Conservation (phyloP, 2,888 invertebrate species). For the Agonum fuliginosum region DNA sequence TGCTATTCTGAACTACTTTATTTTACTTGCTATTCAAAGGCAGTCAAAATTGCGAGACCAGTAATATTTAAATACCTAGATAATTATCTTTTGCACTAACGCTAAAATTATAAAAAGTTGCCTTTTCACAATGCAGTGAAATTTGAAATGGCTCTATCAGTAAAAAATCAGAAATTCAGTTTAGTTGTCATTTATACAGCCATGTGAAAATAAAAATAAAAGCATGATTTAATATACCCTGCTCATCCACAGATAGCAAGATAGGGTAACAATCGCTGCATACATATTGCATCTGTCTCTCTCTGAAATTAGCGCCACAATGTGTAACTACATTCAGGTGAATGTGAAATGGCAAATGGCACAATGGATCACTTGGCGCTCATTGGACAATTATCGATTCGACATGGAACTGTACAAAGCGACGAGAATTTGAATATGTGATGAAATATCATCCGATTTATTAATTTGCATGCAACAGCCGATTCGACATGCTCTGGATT, state of each 20-base stretch:
- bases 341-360: slow-evolving; percentile 14
- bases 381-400: slow-evolving; percentile 47
- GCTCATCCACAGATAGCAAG: not conserved
- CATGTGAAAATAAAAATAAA: not conserved
- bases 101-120: no score
- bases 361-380: slow-evolving; percentile 34
- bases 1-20: no score
- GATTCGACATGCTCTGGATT: slow-evolving; percentile 19
- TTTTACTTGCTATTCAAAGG: no score
- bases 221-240: not conserved
- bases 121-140: no score
- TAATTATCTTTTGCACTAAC: no score
- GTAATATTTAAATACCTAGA: no score
- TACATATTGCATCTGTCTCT: not conserved
- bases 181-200: no score
- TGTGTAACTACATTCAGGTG: slow-evolving; percentile 5
- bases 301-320: not conserved
- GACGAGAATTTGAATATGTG: slow-evolving; percentile 42
- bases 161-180: not conserved
- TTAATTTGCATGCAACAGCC: slow-evolving; percentile 32
- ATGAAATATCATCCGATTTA: slow-evolving; percentile 52
- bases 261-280: not conserved
- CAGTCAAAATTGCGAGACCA: no score
- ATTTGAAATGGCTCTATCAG: not conserved
- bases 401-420: not conserved